Evolutionary conservation across 2,888 invertebrate genomes (phyloP), one percentile per base, ranked within the genome.

Genomic region (Shargacucullia verbasci): DNA sequence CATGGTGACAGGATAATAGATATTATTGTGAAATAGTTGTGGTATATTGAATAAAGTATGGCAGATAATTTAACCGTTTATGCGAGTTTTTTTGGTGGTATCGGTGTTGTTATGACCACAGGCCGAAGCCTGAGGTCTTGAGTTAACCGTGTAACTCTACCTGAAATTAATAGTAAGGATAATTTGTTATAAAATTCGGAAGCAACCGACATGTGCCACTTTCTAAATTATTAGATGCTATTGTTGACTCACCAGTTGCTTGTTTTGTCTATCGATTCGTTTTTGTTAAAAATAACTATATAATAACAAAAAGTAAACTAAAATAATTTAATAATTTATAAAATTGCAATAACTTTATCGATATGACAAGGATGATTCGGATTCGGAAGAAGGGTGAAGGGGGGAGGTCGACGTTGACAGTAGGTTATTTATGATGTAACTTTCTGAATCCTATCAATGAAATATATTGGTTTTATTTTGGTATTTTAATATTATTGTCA

Each of bases 111-210:
- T 65, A 64, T 74, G 86, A 85, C 92, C 87, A 80, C 88, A 91
- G 92, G 92, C 93, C 92, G 90, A 90, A 88, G 91, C 92, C 93
- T 83, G 86, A 80, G 90, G 90, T 81, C 88, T 67, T 55, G 62
- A 59, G 61, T 62, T 65, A 70, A 54, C 44, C 53, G 71, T 69
- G 69, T 70, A 70, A 76, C 74, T 70, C 74, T 75, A 75, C 82
- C 88, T 89, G 86, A 69, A 88, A 87, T 33, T 47, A 78, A 69
- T 76, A 78, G 58, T 61, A 73, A 54, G 40, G 33, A 49, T 63
- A 72, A 69, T 78, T 79, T 68, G 59, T 62, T 76, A 79, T 65
- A 61, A 78, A 76, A 79, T 79, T 75, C 35, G 70, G 71, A 76
- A 71, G 56, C 59, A 71, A 78, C 68, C 78, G 78, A 85, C 88